Evolutionary conservation across 2,113 vertebrate species (phyloP), one percentile per base, ranked within the genome.

Genomic region (Xyliphius kryptos): DNA sequence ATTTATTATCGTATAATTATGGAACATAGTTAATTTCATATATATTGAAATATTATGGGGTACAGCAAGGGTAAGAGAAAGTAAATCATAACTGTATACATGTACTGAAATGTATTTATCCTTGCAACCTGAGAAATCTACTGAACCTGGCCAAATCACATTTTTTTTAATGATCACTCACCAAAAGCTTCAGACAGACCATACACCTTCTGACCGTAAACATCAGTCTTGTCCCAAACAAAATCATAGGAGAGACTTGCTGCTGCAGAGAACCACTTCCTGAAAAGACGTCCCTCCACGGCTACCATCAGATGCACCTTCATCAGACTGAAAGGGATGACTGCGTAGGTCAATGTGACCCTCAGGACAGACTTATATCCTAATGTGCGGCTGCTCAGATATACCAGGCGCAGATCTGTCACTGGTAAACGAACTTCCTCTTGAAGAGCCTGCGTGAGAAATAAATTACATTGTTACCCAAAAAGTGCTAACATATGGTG

Each of bases 171-270:
- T n/a, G n/a, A n/a, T n/a, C 52, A 40, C 92, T 85, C 76, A 99
- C 96, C 91, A 0, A 99, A 98, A 32, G 93, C 92, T 81, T 97
- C 94, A 0, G 94, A 95, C 41, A 98, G 79, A 14, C 96, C 96
- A 0, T 92, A 94, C 67, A 99, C 95, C 76, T 97, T 98, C 82
- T 99, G 96, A 78, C 91, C 93, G 86, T 99, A 99, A 67, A 98
- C 93, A 0, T 99, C 95, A 0, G 94, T 89, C 78, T 98, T 99
- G 83, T 99, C 95, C 96, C 96, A 99, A 67, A 97, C 83, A 74
- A 97, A 99, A 72, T 94, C 90, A 62, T 97, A 97, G 0, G 86
- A 86, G 8, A 99, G 85, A 78, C 94, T 92, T 0, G 95, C 94
- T 0, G 90, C 85, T 0, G 95, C 92, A 0, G 96, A 89, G 73